Evolutionary conservation across 2,888 invertebrate genomes (phyloP).

Genomic region (Tipula helvola): DNA sequence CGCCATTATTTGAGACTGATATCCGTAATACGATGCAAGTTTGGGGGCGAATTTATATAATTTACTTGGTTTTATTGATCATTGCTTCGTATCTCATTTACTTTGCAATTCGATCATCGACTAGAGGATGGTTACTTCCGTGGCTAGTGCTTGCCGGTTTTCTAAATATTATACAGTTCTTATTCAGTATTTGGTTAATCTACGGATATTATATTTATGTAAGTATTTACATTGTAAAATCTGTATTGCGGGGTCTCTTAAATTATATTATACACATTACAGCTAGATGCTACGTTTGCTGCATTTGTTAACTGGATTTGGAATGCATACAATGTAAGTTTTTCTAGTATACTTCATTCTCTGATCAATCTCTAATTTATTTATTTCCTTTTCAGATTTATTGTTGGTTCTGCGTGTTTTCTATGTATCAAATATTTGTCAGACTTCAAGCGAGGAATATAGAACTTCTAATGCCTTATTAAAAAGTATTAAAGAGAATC

Average conservation of each 20-base stretch:
- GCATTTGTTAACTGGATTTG: slow-evolving; percentile 65
- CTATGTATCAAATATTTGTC: slow-evolving; percentile 70
- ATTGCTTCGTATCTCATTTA: slow-evolving; percentile 39
- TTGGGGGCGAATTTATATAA: slow-evolving; percentile 41
- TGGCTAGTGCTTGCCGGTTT: slow-evolving; percentile 61
- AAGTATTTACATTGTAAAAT: slow-evolving; percentile 32
- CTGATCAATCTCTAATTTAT: neutral
- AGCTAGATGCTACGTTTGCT: slow-evolving; percentile 69
- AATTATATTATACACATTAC: slow-evolving; percentile 22
- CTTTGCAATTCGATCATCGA: slow-evolving; percentile 35
- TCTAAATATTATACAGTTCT: slow-evolving; percentile 59
- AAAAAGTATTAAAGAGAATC: neutral
- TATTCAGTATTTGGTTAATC: slow-evolving; percentile 73
- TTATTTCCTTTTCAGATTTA: slow-evolving; percentile 55
- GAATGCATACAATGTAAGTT: slow-evolving; percentile 72
- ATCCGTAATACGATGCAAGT: slow-evolving; percentile 56
- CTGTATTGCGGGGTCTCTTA: neutral
- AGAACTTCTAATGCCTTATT: slow-evolving; percentile 55
- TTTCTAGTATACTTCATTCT: neutral
- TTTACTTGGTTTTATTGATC: slow-evolving; percentile 33
- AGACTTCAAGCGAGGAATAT: slow-evolving; percentile 78
- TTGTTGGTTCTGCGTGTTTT: slow-evolving; percentile 75
- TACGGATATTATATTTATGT: slow-evolving; percentile 88
- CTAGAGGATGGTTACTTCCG: slow-evolving; percentile 69
- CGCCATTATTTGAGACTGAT: slow-evolving; percentile 81